Percentiles rank a stretch among this genome's conserved stretches.
Conservation (phyloP, 2,113 vertebrate species). For the Gavialis gangeticus region DNA sequence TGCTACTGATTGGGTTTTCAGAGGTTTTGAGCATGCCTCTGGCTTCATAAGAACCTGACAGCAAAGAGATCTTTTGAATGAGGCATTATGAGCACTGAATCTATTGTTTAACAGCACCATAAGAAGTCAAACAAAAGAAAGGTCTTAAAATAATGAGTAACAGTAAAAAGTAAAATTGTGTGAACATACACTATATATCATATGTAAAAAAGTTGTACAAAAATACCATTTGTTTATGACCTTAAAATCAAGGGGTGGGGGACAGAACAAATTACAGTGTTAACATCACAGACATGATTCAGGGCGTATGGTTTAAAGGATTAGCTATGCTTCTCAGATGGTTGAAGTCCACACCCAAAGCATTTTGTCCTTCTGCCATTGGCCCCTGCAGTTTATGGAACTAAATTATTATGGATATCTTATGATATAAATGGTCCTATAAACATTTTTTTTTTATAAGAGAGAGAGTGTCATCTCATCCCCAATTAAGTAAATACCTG, state of each 20-base stretch:
- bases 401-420: background rate
- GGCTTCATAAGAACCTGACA: background rate
- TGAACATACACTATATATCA: background rate
- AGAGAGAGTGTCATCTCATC: background rate
- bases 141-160: background rate
- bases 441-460: background rate
- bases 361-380: slow-evolving; percentile 25
- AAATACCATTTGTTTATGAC: background rate
- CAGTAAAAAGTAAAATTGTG: background rate
- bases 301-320: slow-evolving; percentile 29
- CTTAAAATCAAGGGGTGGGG: background rate
- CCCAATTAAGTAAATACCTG: background rate
- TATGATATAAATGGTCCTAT: background rate
- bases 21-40: background rate
- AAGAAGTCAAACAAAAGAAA: background rate
- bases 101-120: background rate
- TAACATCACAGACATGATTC: background rate
- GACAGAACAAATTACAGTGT: background rate
- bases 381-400: background rate
- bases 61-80: background rate
- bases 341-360: background rate
- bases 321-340: slow-evolving; percentile 8
- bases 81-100: background rate
- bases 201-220: background rate
- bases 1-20: background rate